Percentiles rank a stretch among this genome's conserved stretches.
These are phyloP conservation scores for Heteropelma amictum DNA, from an alignment of 2,888 invertebrate species.

Conservation along the genomic window DNA sequence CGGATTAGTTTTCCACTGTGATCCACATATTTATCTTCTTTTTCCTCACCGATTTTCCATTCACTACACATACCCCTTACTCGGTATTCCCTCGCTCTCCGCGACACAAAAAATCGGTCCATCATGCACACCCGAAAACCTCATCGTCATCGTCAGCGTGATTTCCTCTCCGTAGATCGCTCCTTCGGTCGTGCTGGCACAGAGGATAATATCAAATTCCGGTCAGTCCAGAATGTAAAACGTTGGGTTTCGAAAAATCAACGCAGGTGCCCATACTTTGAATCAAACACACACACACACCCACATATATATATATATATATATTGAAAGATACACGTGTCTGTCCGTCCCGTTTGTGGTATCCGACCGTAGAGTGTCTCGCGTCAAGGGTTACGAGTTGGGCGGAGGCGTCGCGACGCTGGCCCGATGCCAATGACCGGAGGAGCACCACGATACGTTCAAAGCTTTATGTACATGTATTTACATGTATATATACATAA, in stretches of 20 bases:
- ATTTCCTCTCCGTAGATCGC: not conserved
- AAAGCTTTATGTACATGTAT: too few relatives aligned
- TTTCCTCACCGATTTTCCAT: not conserved
- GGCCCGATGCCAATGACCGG: constrained; percentile 55
- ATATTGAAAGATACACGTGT: not conserved
- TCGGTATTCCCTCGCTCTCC: too few relatives aligned
- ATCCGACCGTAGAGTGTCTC: constrained; percentile 33
- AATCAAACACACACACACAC: not conserved
- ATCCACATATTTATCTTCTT: too few relatives aligned
- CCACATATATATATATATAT: constrained; percentile 6
- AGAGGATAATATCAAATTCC: constrained; percentile 41
- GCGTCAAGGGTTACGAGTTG: constrained; percentile 45
- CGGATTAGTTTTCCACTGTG: constrained; percentile 26
- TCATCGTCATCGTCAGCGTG: too few relatives aligned
- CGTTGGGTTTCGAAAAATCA: constrained; percentile 1
- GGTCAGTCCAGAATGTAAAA: constrained; percentile 52
- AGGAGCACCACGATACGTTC: constrained; percentile 37
- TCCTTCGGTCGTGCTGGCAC: not conserved
- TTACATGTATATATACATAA: not conserved
- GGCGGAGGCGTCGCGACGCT: constrained; percentile 52
- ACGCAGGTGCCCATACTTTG: too few relatives aligned
- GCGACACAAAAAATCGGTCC: too few relatives aligned
- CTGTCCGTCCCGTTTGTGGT: constrained; percentile 17
- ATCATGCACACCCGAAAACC: too few relatives aligned
- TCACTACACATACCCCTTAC: too few relatives aligned